A percentile compares a stretch with the other conserved stretches of the same genome.
Evolutionary conservation across 2,888 invertebrate species (phyloP).

Genomic region (Morpho deidamia): DNA sequence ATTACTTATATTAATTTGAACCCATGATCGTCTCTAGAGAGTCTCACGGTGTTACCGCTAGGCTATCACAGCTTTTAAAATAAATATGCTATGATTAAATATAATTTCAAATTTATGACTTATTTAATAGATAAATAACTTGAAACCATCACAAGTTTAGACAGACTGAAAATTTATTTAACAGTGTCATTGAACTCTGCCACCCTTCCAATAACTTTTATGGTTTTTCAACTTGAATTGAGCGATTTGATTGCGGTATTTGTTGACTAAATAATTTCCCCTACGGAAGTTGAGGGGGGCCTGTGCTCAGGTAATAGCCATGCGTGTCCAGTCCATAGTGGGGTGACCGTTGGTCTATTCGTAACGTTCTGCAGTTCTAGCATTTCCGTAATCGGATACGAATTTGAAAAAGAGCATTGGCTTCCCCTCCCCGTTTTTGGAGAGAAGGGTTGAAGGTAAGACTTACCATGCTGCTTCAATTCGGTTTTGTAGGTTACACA

Average conservation of each 20-base stretch:
- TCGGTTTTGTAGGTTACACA: too few species aligned
- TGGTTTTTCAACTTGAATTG: constrained; percentile 33
- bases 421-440: too few species aligned
- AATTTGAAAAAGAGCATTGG: too few species aligned
- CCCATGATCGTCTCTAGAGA: too few species aligned
- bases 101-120: too few species aligned
- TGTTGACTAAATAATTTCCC: constrained; percentile 36
- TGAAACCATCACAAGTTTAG: not conserved
- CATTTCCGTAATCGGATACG: constrained; percentile 19
- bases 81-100: too few species aligned
- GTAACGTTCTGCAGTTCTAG: constrained; percentile 15
- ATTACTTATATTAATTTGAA: too few species aligned
- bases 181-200: constrained; percentile 25
- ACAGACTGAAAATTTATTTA: not conserved
- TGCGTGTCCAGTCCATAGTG: constrained; percentile 39
- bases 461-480: too few species aligned
- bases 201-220: constrained; percentile 27
- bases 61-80: too few species aligned
- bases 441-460: too few species aligned
- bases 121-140: too few species aligned
- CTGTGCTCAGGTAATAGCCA: constrained; percentile 36
- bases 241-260: constrained; percentile 37
- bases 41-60: too few species aligned
- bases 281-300: constrained; percentile 43
- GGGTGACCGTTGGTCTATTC: constrained; percentile 21